A percentile compares a stretch with the other conserved stretches of the same genome.
phyloP scores from a whole-genome alignment of 2,113 vertebrate species.

The Tursiops truncatus region DNA sequence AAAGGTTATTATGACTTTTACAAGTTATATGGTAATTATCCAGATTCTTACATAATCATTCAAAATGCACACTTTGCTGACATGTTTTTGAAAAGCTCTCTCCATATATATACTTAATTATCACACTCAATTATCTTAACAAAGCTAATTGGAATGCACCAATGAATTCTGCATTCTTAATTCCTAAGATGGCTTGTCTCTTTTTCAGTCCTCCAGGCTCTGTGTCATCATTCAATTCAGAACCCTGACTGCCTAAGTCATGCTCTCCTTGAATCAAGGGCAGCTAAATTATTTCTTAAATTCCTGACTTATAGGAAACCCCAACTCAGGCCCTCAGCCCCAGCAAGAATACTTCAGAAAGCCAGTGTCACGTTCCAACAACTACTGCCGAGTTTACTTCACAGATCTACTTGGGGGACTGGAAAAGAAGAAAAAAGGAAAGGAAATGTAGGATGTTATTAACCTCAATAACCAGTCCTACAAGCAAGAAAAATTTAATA shows the following conservation, averaged over 20 bases:
- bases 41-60: neutral
- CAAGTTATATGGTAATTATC: neutral
- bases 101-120: neutral
- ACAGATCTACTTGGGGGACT: conserved; percentile 45
- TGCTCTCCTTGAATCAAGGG: neutral
- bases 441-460: neutral
- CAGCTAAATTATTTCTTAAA: conserved; percentile 61
- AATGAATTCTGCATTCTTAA: neutral
- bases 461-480: neutral
- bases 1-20: neutral
- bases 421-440: neutral
- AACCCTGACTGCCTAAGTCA: neutral
- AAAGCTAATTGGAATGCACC: neutral
- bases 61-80: neutral
- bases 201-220: neutral
- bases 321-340: neutral
- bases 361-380: conserved; percentile 57
- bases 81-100: neutral
- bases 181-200: neutral
- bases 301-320: conserved; percentile 42
- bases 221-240: neutral
- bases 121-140: neutral
- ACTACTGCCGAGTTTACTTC: conserved; percentile 73
- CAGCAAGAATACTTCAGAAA: conserved; percentile 47
- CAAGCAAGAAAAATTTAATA: neutral